Evolutionary conservation across 2,113 vertebrate genomes (phyloP).

Genomic region (Lynx canadensis): DNA sequence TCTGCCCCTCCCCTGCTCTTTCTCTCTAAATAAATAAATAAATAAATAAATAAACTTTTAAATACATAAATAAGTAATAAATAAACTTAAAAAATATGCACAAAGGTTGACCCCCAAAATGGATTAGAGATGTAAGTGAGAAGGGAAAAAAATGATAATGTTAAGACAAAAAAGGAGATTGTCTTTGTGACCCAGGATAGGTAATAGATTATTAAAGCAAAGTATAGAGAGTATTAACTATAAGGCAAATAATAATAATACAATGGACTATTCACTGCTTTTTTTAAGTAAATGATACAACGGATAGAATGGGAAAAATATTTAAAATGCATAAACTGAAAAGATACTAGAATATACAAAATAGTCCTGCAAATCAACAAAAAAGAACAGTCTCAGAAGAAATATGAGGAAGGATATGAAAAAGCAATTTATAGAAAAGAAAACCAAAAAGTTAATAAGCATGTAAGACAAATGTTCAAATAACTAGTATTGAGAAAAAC

Average conservation of each 20-base stretch:
- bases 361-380: neutral
- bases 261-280: neutral
- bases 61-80: too few species aligned
- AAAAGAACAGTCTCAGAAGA: neutral
- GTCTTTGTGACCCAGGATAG: neutral
- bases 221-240: neutral
- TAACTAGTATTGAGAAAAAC: neutral
- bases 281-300: neutral
- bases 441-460: neutral
- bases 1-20: too few species aligned
- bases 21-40: too few species aligned
- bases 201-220: neutral
- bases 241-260: neutral
- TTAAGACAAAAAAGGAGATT: neutral
- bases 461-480: neutral
- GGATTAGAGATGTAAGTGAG: neutral
- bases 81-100: too few species aligned
- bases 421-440: neutral
- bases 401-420: neutral
- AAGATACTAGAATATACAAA: neutral
- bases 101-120: neutral
- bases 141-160: neutral
- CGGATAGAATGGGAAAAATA: neutral
- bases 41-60: too few species aligned
- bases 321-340: neutral